Base-by-base conservation (phyloP, 2,888 invertebrate species). In the Adela reaumurella region DNA sequence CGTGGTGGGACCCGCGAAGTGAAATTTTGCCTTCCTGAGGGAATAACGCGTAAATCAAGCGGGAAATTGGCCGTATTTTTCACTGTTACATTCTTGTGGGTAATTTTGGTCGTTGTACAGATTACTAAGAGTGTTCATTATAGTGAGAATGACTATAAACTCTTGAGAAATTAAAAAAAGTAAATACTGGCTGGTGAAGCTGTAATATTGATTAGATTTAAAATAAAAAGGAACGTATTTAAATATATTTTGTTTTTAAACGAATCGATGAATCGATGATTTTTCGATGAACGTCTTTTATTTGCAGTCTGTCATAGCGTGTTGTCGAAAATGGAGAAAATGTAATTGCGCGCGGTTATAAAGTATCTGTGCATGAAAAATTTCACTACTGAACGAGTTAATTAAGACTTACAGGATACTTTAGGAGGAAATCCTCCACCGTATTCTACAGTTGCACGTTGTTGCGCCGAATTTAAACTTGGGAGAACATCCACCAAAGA, bases 321-420 rank as follows among this genome's bases (percentile, higher is more conserved):
- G 44, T 44, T 44, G 17, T 44, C 18, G 44, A n/a, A 44, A 44
- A 44, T 46, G 46, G 46, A 46, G 4, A 46, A 18, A 46, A 46
- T 46, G 10, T 10, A 46, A 28, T 16, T 28, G 14, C 17, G 20
- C 29, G 24, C 24, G 46, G 46, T 20, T 14, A 46, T 46, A 20
- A 19, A 28, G n/a, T 18, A 46, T 20, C 24, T 28, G 20, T 20
- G 46, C 19, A 20, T 46, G 46, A 46, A 16, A 28, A 28, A 28
- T 46, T 46, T 28, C 20, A 46, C 29, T 46, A 19, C 20, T 11
- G 46, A 28, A 20, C 24, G 17, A 20, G 46, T 46, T 16, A 46
- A 16, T 46, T 6, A 18, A 46, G 46, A 46, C 20, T 46, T 20
- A 20, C 24, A 17, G 14, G 46, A 16, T 16, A 46, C 17, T 14